Conservation (phyloP, 2,797 vertebrate species). For the Mycteria americana region DNA sequence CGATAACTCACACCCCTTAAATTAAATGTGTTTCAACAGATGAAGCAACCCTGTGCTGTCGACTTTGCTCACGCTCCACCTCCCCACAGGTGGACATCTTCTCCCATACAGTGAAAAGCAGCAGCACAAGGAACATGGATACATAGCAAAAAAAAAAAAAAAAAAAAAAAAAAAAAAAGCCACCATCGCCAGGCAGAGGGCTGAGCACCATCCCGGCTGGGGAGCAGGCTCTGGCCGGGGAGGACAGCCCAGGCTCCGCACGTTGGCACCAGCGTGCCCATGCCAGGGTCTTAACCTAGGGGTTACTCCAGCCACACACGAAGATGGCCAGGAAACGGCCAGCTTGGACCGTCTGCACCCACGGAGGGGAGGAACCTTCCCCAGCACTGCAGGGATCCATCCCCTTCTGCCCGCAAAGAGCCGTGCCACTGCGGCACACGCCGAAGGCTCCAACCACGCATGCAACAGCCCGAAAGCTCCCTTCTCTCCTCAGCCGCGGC, state of each 20-base stretch:
- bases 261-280: neutral
- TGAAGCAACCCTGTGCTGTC: neutral
- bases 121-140: neutral
- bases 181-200: neutral
- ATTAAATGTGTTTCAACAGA: neutral
- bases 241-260: neutral
- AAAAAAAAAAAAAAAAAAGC: neutral
- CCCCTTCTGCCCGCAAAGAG: neutral
- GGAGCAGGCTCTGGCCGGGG: neutral
- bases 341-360: neutral
- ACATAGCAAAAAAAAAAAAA: neutral
- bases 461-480: neutral
- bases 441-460: fast-evolving
- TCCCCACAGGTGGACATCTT: neutral
- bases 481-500: neutral
- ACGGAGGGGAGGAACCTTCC: neutral
- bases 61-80: neutral
- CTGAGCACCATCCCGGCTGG: neutral
- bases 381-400: fast-evolving
- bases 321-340: neutral
- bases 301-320: neutral
- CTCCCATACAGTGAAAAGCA: neutral
- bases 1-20: neutral
- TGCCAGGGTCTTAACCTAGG: neutral
- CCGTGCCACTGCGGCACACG: fast-evolving